Evolutionary conservation across 2,888 invertebrate genomes (phyloP).

Genomic region (Phortica magna): DNA sequence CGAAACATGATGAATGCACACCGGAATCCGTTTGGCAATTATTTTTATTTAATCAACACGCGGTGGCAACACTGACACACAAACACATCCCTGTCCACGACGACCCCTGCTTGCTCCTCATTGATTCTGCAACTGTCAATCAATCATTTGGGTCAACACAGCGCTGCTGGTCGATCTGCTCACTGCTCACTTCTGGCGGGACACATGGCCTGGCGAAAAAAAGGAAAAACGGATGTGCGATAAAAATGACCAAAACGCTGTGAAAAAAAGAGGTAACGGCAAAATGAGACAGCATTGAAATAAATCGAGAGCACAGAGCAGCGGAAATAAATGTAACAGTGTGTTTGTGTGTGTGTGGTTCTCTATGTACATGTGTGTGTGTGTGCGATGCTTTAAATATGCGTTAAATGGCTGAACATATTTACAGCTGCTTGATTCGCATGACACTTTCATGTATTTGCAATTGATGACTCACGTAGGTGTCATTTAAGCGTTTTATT

Average conservation of each 20-base stretch:
- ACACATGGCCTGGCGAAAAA: neutral
- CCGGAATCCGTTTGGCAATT: conserved; percentile 33
- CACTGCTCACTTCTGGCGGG: neutral
- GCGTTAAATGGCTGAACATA: conserved; percentile 52
- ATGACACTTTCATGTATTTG: conserved; percentile 35
- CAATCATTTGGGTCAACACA: conserved; percentile 56
- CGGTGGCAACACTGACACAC: conserved; percentile 8
- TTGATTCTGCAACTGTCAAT: conserved; percentile 58
- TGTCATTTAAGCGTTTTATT: too few relatives aligned
- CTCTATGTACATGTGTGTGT: neutral
- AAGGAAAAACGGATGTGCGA: neutral
- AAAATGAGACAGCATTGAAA: conserved; percentile 19
- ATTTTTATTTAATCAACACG: conserved; percentile 43
- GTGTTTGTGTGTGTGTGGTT: conserved; percentile 3
- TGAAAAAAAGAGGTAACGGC: neutral
- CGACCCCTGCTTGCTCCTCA: conserved; percentile 33
- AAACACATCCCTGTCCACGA: conserved; percentile 17
- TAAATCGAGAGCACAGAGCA: conserved; percentile 12
- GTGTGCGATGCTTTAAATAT: conserved; percentile 35
- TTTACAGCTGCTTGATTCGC: neutral
- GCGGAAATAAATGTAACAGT: neutral
- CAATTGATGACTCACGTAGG: too few relatives aligned
- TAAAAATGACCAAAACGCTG: conserved; percentile 10
- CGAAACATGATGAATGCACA: conserved; percentile 35
- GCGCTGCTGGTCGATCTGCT: conserved; percentile 35